phyloP scores from a whole-genome alignment of 1,140 invertebrate genomes.

The Frieseomelitta varia region DNA sequence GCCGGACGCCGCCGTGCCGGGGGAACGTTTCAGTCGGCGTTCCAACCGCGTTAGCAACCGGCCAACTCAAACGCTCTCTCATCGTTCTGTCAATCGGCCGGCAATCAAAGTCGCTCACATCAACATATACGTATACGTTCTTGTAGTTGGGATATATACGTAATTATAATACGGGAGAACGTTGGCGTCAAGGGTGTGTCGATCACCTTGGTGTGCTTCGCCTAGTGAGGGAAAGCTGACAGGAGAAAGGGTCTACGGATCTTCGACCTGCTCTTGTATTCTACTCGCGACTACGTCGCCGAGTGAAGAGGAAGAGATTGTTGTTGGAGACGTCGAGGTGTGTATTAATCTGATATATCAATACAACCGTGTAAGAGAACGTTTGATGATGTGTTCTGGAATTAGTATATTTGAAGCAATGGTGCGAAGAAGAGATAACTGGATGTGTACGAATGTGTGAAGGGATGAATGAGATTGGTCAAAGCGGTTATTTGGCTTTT shows the following conservation, averaged over 20 bases:
- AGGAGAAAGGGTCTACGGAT: neutral
- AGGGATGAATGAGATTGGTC: too few relatives aligned
- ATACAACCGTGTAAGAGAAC: too few relatives aligned
- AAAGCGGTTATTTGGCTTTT: too few relatives aligned
- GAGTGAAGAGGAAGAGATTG: neutral
- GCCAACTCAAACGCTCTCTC: neutral
- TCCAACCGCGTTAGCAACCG: constrained; percentile 43
- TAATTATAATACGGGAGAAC: neutral
- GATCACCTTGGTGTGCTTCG: neutral
- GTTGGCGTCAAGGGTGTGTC: neutral
- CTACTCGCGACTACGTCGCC: neutral
- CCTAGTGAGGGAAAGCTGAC: neutral
- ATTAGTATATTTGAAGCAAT: too few relatives aligned
- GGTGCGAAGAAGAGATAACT: too few relatives aligned
- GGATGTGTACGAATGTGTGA: too few relatives aligned
- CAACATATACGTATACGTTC: too few relatives aligned
- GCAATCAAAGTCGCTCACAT: neutral
- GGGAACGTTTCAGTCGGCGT: constrained; percentile 56
- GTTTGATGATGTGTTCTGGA: too few relatives aligned
- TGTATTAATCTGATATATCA: too few relatives aligned
- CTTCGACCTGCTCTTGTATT: neutral
- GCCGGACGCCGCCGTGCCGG: constrained; percentile 49
- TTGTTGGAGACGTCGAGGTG: neutral
- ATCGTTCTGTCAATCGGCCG: neutral
- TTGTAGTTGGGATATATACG: too few relatives aligned